Conservation (phyloP, 2,113 vertebrate genomes). For the Neoarius graeffei region DNA sequence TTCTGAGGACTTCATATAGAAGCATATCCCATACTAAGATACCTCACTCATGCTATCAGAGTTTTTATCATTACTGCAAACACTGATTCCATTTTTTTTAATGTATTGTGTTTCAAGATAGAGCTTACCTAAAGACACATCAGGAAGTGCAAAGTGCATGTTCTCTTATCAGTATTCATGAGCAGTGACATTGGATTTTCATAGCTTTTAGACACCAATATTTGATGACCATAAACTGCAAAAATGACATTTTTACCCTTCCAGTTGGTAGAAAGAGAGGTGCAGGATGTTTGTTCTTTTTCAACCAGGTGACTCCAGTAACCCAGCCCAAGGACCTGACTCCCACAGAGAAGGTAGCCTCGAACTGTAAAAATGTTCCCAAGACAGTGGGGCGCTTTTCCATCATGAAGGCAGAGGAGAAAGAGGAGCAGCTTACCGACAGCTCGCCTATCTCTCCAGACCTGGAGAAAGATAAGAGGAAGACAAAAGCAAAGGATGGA, state of each 20-base stretch:
- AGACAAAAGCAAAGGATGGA: conserved; percentile 64
- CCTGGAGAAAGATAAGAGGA: conserved; percentile 66
- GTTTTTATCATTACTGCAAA: neutral
- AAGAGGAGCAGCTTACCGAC: conserved; percentile 63
- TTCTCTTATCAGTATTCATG: neutral
- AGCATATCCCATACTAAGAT: neutral
- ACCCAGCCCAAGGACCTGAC: conserved; percentile 64
- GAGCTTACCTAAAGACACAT: neutral
- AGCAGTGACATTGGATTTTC: neutral
- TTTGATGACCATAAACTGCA: neutral
- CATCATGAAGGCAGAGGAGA: conserved; percentile 68
- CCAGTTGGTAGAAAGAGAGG: neutral
- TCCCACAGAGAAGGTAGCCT: conserved; percentile 47
- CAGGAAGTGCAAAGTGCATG: neutral
- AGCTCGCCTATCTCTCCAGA: conserved; percentile 70
- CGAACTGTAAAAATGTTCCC: conserved; percentile 56
- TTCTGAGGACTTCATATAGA: neutral
- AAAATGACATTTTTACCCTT: neutral
- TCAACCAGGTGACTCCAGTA: conserved; percentile 79
- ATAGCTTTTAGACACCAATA: neutral
- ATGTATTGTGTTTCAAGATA: neutral
- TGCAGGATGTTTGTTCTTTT: neutral
- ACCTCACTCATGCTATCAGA: neutral
- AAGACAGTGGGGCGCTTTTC: conserved; percentile 78
- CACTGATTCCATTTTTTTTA: neutral